Evolutionary conservation across 2,888 invertebrate genomes (phyloP), one percentile per base, ranked within the genome.

Genomic region (Rambutsinella grinnellia): DNA sequence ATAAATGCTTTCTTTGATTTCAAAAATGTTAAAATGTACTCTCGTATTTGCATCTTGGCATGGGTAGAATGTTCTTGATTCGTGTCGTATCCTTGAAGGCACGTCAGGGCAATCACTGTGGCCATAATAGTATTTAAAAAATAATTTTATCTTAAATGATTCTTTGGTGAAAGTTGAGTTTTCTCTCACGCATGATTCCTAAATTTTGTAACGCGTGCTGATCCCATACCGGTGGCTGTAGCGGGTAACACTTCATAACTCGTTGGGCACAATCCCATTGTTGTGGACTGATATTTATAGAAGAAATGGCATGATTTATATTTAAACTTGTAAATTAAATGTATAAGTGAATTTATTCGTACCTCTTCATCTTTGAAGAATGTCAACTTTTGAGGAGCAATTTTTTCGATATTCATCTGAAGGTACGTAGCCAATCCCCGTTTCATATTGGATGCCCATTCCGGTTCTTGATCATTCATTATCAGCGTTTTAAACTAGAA

Each of bases 391-490:
- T 76, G 72, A 47, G 79, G 71, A 5, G 71, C 57, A 44, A 77
- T 68, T 2, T 57, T 27, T n/a, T 63, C 53, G 65, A 82, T 54
- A 56, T 84, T 82, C 72, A 82, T 63, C 72, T 84, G 84, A 2
- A 82, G 72, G 60, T 79, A 82, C 1, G 79, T 81, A 13, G 82
- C 82, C 17, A 84, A 44, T 10, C 84, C 84, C 23, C 84, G 46
- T 61, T 84, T 84, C 65, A 84, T 61, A 61, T 84, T 84, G 0
- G 82, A 82, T 2, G 82, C 84, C 81, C 79, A 84, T 71, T 84
- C 84, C n/a, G 81, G 82, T 51, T 84, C 84, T 79, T 81, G 81
- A 53, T 84, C 84, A 47, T 84, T 82, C 81, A 84, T 81, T n/a
- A 80, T 53, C n/a, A 82, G 53, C 8, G 77, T 69, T 67, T 84